A percentile compares a stretch with the other conserved stretches of the same genome.
phyloP scores from a whole-genome alignment of 2,113 vertebrate genomes.

The Cyprinodon variegatus region DNA sequence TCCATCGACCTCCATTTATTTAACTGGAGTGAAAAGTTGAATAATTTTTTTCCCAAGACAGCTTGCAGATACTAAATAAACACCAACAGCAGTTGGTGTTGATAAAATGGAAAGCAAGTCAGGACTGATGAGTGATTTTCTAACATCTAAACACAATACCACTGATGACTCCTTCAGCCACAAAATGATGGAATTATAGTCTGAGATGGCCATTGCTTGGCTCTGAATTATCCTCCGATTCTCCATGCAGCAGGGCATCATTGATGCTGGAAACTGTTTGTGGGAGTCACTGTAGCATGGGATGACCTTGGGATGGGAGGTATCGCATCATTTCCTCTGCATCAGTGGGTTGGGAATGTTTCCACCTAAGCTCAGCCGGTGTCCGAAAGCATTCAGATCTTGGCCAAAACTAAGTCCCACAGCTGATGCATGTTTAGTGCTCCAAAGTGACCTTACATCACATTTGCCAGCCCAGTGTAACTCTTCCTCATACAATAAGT shows the following conservation, averaged over 20 bases:
- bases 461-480: slow-evolving; percentile 35
- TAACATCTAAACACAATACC: slow-evolving; percentile 33
- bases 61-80: background rate
- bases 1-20: too few species aligned
- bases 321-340: slow-evolving; percentile 67
- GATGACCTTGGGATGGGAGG: slow-evolving; percentile 73
- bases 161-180: slow-evolving; percentile 55
- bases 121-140: slow-evolving; percentile 48
- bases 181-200: slow-evolving; percentile 56
- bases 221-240: slow-evolving; percentile 37
- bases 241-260: slow-evolving; percentile 32
- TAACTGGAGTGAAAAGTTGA: too few species aligned
- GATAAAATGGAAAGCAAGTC: slow-evolving; percentile 28
- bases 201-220: slow-evolving; percentile 37
- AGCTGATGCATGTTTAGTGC: slow-evolving; percentile 30
- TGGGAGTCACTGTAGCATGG: slow-evolving; percentile 69
- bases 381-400: slow-evolving; percentile 48
- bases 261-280: slow-evolving; percentile 59
- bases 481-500: slow-evolving; percentile 35
- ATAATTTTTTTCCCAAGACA: too few species aligned
- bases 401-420: slow-evolving; percentile 45
- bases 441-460: slow-evolving; percentile 51
- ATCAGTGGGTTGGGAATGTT: slow-evolving; percentile 59
- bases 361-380: slow-evolving; percentile 67
- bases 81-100: background rate